A percentile compares a stretch with the other conserved stretches of the same genome.
These are phyloP conservation scores for Deroptyus accipitrinus DNA, from an alignment of 2,113 vertebrate species.

Conservation along the genomic window DNA sequence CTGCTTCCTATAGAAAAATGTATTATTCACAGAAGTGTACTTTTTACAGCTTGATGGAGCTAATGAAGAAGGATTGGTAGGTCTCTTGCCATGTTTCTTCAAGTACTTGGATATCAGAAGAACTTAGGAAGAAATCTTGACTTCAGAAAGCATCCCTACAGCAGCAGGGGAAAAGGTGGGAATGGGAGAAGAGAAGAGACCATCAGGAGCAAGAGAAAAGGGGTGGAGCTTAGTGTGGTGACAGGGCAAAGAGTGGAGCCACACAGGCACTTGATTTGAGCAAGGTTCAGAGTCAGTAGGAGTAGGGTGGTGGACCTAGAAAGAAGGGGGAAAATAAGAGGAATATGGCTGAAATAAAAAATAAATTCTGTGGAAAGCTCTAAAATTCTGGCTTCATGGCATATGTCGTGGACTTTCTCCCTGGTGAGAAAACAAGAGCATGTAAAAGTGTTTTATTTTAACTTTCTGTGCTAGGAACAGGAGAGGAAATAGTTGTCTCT, in stretches of 20 bases:
- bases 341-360: background rate
- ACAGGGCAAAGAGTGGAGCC: background rate
- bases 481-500: background rate
- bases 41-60: constrained; percentile 68
- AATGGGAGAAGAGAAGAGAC: background rate
- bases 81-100: constrained; percentile 65
- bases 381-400: background rate
- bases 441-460: background rate
- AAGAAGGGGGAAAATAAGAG: background rate
- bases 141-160: background rate
- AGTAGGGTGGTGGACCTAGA: background rate
- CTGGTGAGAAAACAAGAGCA: background rate
- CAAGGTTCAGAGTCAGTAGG: background rate
- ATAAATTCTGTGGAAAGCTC: background rate
- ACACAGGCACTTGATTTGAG: background rate
- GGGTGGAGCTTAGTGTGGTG: background rate
- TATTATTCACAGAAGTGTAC: background rate
- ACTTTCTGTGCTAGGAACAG: background rate
- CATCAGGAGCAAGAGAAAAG: background rate
- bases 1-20: background rate
- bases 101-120: background rate
- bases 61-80: constrained; percentile 29
- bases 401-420: background rate
- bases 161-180: background rate
- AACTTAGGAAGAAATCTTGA: background rate